Conservation (phyloP, 1,140 invertebrate genomes). For the Leptonema lineaticorne region DNA sequence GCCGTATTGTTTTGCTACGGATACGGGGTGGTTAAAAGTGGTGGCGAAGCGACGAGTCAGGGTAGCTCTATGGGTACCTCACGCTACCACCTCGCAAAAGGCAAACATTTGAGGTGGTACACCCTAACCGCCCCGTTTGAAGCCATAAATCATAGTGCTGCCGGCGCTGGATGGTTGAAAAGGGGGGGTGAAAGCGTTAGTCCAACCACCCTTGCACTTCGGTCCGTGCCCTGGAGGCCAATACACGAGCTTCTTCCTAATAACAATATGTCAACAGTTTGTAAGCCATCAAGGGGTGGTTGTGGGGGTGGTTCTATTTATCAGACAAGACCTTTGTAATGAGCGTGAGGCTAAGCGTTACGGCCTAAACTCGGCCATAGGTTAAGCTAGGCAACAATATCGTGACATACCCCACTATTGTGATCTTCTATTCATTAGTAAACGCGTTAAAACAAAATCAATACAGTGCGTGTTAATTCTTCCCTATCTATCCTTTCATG, state of each 20-base stretch:
- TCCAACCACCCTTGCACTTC: background rate
- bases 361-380: slow-evolving; percentile 14
- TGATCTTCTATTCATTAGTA: slow-evolving; percentile 15
- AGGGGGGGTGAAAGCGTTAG: background rate
- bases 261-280: slow-evolving; percentile 43
- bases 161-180: background rate
- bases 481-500: too few relatives aligned
- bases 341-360: slow-evolving; percentile 29
- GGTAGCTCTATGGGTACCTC: too few relatives aligned
- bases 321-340: slow-evolving; percentile 41
- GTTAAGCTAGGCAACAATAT: slow-evolving; percentile 20
- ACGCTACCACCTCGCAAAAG: background rate
- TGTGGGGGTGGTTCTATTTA: slow-evolving; percentile 27
- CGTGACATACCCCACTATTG: slow-evolving; percentile 3
- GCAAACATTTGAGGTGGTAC: background rate
- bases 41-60: too few relatives aligned
- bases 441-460: background rate
- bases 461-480: slow-evolving; percentile 7
- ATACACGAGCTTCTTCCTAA: slow-evolving; percentile 35
- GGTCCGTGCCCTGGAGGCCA: background rate
- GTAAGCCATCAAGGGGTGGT: slow-evolving; percentile 38
- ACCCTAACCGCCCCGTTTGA: slow-evolving; percentile 10
- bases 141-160: slow-evolving; percentile 36
- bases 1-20: slow-evolving; percentile 33
- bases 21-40: slow-evolving; percentile 4